Evolutionary conservation across 2,113 vertebrate species (phyloP).

Genomic region (Cyanoliseus patagonus): DNA sequence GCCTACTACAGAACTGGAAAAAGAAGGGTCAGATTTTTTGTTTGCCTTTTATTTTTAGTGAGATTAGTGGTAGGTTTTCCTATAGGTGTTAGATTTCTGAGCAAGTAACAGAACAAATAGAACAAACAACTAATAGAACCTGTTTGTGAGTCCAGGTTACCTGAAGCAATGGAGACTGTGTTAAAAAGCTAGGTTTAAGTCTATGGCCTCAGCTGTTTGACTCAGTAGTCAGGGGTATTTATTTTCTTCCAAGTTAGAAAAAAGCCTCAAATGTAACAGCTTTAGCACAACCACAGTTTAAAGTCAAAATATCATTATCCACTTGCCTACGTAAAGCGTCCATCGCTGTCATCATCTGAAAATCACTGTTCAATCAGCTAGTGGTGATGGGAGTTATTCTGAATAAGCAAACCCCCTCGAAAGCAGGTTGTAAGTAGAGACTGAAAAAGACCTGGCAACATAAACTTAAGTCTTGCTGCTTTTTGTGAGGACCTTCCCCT

Average conservation of each 20-base stretch:
- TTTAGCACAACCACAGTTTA: background rate
- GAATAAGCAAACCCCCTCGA: background rate
- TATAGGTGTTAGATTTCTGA: background rate
- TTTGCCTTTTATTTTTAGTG: background rate
- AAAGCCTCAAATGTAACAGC: accelerated
- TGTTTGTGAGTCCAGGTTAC: background rate
- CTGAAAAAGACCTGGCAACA: background rate
- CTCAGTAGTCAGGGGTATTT: background rate
- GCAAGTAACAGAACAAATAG: background rate
- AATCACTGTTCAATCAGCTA: background rate
- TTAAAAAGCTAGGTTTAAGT: background rate
- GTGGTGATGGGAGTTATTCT: background rate
- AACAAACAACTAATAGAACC: background rate
- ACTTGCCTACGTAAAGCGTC: background rate
- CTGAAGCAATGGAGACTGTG: background rate
- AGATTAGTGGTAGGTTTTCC: background rate
- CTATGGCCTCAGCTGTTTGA: background rate
- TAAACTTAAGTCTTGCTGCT: background rate
- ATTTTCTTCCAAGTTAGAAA: background rate
- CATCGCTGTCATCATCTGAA: background rate
- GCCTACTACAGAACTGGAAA: background rate
- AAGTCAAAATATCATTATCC: background rate
- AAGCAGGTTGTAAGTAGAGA: background rate
- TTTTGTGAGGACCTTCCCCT: background rate
- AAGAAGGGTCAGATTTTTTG: background rate